These are phyloP conservation scores for Bucorvus abyssinicus DNA, from an alignment of 2,797 vertebrate genomes.

Conservation along the genomic window DNA sequence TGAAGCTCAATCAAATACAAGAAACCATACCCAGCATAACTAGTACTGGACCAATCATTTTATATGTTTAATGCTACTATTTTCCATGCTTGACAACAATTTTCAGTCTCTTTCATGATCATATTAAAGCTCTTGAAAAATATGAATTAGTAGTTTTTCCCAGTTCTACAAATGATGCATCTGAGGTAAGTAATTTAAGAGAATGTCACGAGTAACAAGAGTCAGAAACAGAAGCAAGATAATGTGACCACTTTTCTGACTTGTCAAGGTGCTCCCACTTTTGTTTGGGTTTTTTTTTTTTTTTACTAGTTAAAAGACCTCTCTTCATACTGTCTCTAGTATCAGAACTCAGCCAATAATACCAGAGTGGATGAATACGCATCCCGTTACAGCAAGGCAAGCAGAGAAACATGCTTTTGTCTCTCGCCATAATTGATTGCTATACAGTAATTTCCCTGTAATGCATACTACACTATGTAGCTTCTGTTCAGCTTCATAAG, in stretches of 20 bases:
- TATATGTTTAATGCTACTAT: background rate
- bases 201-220: background rate
- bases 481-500: background rate
- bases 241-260: background rate
- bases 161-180: background rate
- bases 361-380: background rate
- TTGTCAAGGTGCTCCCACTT: background rate
- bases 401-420: background rate
- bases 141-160: background rate
- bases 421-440: background rate
- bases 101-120: background rate
- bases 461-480: background rate
- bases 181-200: background rate
- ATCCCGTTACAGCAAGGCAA: background rate
- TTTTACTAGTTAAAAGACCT: background rate
- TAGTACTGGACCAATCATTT: background rate
- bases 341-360: background rate
- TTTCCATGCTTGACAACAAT: background rate
- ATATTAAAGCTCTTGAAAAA: background rate
- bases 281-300: background rate
- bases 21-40: background rate
- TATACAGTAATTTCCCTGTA: background rate
- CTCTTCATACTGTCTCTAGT: background rate
- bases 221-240: background rate
- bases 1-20: background rate